Evolutionary conservation across 1,140 invertebrate genomes (phyloP), one percentile per base, ranked within the genome.

Genomic region (Cyphomyrmex costatus): DNA sequence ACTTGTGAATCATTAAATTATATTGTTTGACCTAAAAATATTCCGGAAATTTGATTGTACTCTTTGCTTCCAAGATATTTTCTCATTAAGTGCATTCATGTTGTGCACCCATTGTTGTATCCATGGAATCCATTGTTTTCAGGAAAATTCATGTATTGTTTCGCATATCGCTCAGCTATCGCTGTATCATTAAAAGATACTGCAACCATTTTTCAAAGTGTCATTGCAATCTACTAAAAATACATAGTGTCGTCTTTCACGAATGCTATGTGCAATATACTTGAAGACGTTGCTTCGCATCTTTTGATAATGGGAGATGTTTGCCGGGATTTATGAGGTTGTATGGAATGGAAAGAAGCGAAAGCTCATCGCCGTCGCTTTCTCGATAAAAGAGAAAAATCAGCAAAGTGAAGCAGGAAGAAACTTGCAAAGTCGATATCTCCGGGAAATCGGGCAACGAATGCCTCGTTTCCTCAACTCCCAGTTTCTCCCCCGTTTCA

Each of bases 271-370:
- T 36, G 66, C 33, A 30, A 60, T 46, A 58, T 24, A 60, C 14
- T 51, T n/a, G 49, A 30, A 74, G 65, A 80, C 51, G 33, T 24
- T 51, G 6, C 46, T 19, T 33, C 27, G 53, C 53, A 27, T 74
- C 36, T 74, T 42, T 61, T 83, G 68, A 83, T 83, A 83, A 83
- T 74, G 68, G n/a, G 24, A 83, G 36, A 83, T 74, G 53, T 74
- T 83, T 60, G 68, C 49, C 24, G n/a, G 53, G 68, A 83, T 83
- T 83, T 74, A 74, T 74, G 53, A 74, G 68, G 36, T 73, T 82
- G 79, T 33, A 58, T 68, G 14, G 24, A 73, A 51, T 6, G 24
- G 19, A 21, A 14, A 30, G 36, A 42, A 19, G 65, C 36, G 19
- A 53, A 10, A 21, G 42, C 53, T 21, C 65, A 16, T 58, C 65